A percentile compares a stretch with the other conserved stretches of the same genome.
These are phyloP conservation scores for Nycticorax nycticorax DNA, from an alignment of 2,113 vertebrate genomes.

Conservation along the genomic window DNA sequence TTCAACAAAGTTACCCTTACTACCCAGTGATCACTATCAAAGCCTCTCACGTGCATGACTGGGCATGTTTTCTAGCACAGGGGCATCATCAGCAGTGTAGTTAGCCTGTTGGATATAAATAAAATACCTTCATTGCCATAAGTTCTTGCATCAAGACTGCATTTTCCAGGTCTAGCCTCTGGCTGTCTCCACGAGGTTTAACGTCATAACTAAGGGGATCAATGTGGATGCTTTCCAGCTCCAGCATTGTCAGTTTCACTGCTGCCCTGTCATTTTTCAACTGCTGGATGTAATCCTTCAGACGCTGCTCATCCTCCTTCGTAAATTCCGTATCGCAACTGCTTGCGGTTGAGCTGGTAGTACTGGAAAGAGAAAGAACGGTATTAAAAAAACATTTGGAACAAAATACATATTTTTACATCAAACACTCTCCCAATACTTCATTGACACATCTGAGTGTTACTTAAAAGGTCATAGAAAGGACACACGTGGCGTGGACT, in stretches of 20 bases:
- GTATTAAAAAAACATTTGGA: not conserved
- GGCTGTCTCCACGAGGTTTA: conserved; percentile 84
- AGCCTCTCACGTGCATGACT: not conserved
- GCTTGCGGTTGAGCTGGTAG: conserved; percentile 88
- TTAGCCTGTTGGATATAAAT: not conserved
- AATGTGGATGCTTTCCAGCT: conserved; percentile 88
- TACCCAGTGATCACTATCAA: not conserved
- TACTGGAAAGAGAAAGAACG: conserved; percentile 68
- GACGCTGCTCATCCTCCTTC: conserved; percentile 86
- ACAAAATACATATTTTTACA: not conserved
- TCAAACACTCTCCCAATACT: not conserved
- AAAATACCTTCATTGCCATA: conserved; percentile 91
- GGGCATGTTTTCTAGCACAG: not conserved
- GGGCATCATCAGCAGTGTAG: not conserved
- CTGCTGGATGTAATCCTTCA: conserved; percentile 89
- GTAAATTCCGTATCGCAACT: conserved; percentile 88
- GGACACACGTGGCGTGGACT: fast-evolving
- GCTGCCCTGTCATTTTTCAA: conserved; percentile 87
- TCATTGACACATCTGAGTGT: not conserved
- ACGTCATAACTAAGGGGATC: conserved; percentile 85
- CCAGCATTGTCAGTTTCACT: conserved; percentile 87
- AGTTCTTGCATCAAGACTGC: conserved; percentile 91
- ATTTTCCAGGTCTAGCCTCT: conserved; percentile 87
- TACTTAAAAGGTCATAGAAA: not conserved
- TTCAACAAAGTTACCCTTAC: not conserved